A percentile compares a stretch with the other conserved stretches of the same genome.
Evolutionary conservation across 2,113 vertebrate species (phyloP).

Genomic region (Carollia perspicillata): DNA sequence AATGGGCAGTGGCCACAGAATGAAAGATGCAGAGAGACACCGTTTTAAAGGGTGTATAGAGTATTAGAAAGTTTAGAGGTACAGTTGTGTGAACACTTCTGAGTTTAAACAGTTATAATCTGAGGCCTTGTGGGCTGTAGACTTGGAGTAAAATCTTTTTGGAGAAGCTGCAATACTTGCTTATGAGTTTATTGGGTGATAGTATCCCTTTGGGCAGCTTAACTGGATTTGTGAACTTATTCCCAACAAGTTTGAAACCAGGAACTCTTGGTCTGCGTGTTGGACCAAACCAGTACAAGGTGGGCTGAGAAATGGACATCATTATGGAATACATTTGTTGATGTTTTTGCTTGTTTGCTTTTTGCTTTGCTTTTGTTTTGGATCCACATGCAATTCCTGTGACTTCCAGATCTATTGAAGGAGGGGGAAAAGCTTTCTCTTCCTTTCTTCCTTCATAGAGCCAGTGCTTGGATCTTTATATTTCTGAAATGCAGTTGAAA

Average conservation of each 20-base stretch:
- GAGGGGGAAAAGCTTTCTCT: neutral
- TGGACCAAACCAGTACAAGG: neutral
- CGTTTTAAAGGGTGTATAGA: neutral
- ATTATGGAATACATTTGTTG: neutral
- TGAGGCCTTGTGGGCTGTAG: neutral
- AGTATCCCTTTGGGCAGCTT: neutral
- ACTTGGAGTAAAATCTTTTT: neutral
- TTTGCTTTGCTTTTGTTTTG: constrained; percentile 19
- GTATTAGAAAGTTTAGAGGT: neutral
- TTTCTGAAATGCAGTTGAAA: neutral
- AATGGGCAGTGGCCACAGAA: neutral
- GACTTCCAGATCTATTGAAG: neutral
- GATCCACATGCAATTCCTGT: neutral
- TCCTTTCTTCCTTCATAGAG: neutral
- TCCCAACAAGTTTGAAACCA: neutral
- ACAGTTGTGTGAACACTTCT: neutral
- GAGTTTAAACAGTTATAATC: neutral
- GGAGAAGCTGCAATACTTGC: neutral
- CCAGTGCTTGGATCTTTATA: neutral
- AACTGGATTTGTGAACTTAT: constrained; percentile 2
- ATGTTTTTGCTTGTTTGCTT: neutral
- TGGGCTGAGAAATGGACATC: neutral
- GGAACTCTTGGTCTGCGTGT: neutral
- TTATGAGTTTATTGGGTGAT: neutral
- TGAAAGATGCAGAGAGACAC: neutral